A percentile compares a stretch with the other conserved stretches of the same genome.
Conservation (phyloP, 2,797 vertebrate species). For the Zalophus californianus region DNA sequence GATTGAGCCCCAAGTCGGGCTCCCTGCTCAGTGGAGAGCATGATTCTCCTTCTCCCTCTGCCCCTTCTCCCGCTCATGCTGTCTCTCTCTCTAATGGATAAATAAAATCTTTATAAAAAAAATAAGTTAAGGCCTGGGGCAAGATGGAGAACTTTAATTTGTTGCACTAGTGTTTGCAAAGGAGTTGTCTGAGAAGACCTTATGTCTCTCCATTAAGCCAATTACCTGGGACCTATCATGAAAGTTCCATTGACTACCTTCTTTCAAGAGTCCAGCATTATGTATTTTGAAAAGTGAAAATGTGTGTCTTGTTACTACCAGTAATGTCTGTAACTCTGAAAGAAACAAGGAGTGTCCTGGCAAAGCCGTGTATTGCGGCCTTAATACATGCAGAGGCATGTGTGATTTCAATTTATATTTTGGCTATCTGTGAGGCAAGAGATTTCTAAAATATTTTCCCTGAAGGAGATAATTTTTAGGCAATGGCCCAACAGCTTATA, state of each 20-base stretch:
- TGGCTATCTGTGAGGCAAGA: neutral
- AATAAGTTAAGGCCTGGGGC: neutral
- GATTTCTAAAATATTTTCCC: neutral
- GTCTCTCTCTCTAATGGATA: too few species aligned
- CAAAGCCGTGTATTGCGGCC: neutral
- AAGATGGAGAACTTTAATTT: neutral
- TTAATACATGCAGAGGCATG: neutral
- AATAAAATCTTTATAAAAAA: neutral
- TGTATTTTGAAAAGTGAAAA: neutral
- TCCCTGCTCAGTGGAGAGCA: too few species aligned
- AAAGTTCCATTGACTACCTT: neutral
- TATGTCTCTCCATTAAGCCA: neutral
- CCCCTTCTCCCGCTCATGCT: too few species aligned
- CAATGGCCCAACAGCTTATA: neutral
- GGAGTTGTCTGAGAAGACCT: neutral
- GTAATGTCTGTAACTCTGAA: neutral
- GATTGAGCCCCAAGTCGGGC: too few species aligned
- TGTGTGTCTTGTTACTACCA: neutral
- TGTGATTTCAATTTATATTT: neutral
- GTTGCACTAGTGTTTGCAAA: neutral
- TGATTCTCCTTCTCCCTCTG: too few species aligned
- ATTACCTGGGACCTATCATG: neutral
- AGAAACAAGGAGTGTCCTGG: neutral
- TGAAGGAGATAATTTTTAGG: neutral
- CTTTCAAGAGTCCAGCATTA: neutral